Percentiles rank a stretch among this genome's conserved stretches.
Evolutionary conservation across 2,888 invertebrate species (phyloP).

Genomic region (Torymus texanus): DNA sequence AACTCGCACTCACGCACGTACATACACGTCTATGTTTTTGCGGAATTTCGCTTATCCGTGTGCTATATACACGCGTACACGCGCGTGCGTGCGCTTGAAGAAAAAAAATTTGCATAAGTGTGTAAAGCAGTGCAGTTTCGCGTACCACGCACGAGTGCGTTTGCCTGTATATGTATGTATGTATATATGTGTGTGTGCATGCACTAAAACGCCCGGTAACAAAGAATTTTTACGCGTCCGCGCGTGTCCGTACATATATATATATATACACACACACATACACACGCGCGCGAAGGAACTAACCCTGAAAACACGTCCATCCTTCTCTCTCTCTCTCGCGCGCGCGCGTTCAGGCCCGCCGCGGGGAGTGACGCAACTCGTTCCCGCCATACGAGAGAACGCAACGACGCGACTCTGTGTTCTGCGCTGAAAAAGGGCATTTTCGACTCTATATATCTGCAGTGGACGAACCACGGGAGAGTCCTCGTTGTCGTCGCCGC

Average conservation of each 20-base stretch:
- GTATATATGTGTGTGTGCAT: not conserved
- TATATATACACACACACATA: too few species aligned
- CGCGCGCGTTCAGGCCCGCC: not conserved
- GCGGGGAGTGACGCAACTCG: slow-evolving; percentile 9
- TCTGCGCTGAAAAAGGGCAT: slow-evolving; percentile 30
- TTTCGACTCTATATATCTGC: not conserved
- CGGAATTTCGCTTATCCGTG: too few species aligned
- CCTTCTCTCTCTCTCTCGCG: slow-evolving; percentile 9
- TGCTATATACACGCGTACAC: too few species aligned
- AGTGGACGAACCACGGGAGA: not conserved
- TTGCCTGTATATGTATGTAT: not conserved
- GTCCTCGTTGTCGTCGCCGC: slow-evolving; percentile 7
- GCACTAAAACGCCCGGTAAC: not conserved
- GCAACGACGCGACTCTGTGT: not conserved
- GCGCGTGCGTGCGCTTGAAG: too few species aligned
- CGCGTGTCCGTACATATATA: not conserved
- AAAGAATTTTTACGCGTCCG: too few species aligned
- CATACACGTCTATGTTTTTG: too few species aligned
- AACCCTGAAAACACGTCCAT: not conserved
- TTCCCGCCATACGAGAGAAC: not conserved
- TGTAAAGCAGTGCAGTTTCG: too few species aligned
- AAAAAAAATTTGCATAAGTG: too few species aligned
- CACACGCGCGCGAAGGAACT: not conserved
- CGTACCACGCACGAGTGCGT: too few species aligned
- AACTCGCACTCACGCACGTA: too few species aligned